Percentiles rank a stretch among this genome's conserved stretches.
Conservation (phyloP, 2,797 vertebrate species). For the Carapus acus region DNA sequence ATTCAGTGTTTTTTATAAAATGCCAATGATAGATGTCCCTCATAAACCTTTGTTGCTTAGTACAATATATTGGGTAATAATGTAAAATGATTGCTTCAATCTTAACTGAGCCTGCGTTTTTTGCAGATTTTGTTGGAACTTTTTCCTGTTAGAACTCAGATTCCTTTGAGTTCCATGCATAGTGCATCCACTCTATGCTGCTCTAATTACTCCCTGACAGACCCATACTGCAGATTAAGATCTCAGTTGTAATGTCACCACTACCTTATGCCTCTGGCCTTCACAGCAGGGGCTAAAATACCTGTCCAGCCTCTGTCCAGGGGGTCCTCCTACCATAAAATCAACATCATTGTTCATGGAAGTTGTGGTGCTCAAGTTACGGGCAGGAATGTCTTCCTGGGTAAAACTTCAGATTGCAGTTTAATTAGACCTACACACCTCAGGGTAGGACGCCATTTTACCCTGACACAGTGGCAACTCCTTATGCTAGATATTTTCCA, state of each 20-base stretch:
- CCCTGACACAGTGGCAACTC: constrained; percentile 35
- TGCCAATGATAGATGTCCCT: no score
- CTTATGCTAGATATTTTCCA: no score
- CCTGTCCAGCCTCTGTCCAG: constrained; percentile 36
- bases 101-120: no score
- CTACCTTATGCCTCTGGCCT: constrained; percentile 22
- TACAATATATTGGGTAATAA: no score
- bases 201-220: constrained; percentile 6
- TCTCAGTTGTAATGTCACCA: not conserved
- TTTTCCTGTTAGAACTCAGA: no score
- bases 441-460: constrained; percentile 25
- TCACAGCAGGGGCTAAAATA: constrained; percentile 50
- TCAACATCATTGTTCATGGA: constrained; percentile 33
- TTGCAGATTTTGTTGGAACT: no score
- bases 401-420: constrained; percentile 47
- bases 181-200: no score
- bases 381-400: not conserved
- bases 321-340: constrained; percentile 47
- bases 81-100: no score
- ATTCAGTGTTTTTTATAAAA: no score
- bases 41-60: no score
- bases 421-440: constrained; percentile 36
- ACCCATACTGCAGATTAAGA: not conserved
- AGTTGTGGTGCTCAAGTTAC: constrained; percentile 50
- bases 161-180: no score